These are phyloP conservation scores for Pavo muticus DNA, from an alignment of 2,113 vertebrate genomes.

Conservation along the genomic window DNA sequence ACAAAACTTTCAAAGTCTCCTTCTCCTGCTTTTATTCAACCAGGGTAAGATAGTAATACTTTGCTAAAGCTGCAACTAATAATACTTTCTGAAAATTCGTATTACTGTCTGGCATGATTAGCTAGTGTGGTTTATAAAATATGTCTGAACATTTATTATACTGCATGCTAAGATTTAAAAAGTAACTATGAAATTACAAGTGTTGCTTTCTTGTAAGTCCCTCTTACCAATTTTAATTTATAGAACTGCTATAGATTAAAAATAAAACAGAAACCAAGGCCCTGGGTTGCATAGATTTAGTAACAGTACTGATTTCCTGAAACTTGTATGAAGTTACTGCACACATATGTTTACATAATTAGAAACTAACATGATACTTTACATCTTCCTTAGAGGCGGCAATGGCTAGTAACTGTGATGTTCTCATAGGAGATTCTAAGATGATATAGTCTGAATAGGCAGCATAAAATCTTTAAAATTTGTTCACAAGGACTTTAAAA, in stretches of 20 bases:
- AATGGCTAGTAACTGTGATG: not conserved
- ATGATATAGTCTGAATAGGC: not conserved
- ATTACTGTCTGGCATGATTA: not conserved
- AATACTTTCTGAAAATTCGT: not conserved
- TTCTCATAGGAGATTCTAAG: not conserved
- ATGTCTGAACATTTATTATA: not conserved
- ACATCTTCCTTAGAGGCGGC: not conserved
- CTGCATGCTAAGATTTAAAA: not conserved
- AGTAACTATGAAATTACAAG: not conserved
- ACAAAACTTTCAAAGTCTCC: not conserved
- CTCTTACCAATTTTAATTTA: not conserved
- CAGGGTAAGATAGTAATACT: not conserved
- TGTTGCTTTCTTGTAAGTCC: not conserved
- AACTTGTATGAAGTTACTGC: not conserved
- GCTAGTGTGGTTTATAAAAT: not conserved
- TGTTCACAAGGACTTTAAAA: not conserved
- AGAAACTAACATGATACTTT: not conserved
- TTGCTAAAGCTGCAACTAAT: not conserved
- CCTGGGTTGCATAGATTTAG: not conserved
- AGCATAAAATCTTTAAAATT: not conserved
- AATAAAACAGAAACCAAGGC: not conserved
- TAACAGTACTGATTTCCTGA: not conserved
- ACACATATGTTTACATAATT: not conserved
- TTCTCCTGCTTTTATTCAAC: not conserved
- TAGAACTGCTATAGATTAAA: not conserved